Conservation (phyloP, 2,113 vertebrate species). For the Caracal caracal region DNA sequence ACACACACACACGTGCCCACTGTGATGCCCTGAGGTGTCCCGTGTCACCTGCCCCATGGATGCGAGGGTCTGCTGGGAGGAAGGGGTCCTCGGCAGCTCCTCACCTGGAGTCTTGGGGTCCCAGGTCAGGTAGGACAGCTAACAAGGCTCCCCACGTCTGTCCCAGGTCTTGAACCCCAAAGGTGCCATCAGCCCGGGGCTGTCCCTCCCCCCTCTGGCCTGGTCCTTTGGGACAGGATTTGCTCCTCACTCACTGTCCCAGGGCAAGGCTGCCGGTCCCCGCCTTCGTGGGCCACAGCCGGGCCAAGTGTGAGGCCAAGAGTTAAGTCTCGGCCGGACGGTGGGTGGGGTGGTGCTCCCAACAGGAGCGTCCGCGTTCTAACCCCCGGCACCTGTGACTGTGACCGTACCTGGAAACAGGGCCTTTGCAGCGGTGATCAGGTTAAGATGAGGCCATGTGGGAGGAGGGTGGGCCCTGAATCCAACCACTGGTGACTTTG, state of each 20-base stretch:
- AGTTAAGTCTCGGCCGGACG: background rate
- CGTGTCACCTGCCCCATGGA: accelerated
- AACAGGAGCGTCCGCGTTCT: background rate
- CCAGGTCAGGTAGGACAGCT: background rate
- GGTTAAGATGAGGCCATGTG: background rate
- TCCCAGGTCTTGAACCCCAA: background rate
- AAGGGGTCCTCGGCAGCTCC: background rate
- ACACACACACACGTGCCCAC: accelerated
- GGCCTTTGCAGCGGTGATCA: background rate
- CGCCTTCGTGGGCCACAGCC: background rate
- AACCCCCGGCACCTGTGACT: accelerated
- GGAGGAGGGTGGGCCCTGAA: background rate
- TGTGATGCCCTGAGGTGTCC: background rate
- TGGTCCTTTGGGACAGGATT: background rate
- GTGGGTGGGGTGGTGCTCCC: too few species aligned
- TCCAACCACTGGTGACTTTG: accelerated
- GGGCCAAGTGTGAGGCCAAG: background rate
- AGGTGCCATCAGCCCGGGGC: background rate
- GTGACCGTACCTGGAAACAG: too few species aligned
- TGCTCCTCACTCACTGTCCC: too few species aligned
- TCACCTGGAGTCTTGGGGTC: background rate
- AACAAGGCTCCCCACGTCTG: background rate
- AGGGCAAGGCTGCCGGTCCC: background rate
- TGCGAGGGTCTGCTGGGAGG: background rate
- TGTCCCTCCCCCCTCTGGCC: accelerated